Evolutionary conservation across 2,888 invertebrate genomes (phyloP), one percentile per base, ranked within the genome.

Genomic region (Clunio marinus): DNA sequence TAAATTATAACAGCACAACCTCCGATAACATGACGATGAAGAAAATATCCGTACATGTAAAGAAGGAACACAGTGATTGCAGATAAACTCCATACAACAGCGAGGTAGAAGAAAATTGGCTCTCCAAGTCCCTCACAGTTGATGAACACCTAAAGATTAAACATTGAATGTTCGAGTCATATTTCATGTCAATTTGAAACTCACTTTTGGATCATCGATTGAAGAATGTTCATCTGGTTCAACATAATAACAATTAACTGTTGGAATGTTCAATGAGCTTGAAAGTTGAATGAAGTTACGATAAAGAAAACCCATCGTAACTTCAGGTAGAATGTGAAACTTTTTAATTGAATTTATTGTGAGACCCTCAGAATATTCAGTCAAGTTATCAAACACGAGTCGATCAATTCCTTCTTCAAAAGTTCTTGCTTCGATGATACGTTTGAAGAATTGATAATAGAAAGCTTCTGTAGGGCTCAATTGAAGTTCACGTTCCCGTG

Each of bases 401-500:
- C 82, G 82, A 0, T 83, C 75, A 59, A 91, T 79, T 0, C 90
- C 91, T 1, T 83, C 75, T 73, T 77, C 72, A 76, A 89, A 78
- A 73, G 85, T 77, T 17, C 82, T 79, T 70, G 91, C 82, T 70
- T 88, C 86, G 0, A 88, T 85, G 58, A 95, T 80, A 0, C 86
- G 88, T 75, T 95, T 95, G 77, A 88, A 94, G 76, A 91, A 95
- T 0, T 89, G 91, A 76, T 90, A 95, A 75, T 94, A 94, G 73
- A 94, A 84, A 0, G 93, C 93, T 88, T 92, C 90, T 80, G 95
- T 94, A 1, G 92, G 89, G 1, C 91, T 81, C 68, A 95, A 84
- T 4, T 91, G 84, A 83, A 94, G 88, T 80, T 95, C 94, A 57
- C 93, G 80, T 74, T 95, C 93, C 74, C 91, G 76, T 55, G 88